A percentile compares a stretch with the other conserved stretches of the same genome.
Conservation (phyloP, 2,888 invertebrate species). For the Zele albiditarsus region DNA sequence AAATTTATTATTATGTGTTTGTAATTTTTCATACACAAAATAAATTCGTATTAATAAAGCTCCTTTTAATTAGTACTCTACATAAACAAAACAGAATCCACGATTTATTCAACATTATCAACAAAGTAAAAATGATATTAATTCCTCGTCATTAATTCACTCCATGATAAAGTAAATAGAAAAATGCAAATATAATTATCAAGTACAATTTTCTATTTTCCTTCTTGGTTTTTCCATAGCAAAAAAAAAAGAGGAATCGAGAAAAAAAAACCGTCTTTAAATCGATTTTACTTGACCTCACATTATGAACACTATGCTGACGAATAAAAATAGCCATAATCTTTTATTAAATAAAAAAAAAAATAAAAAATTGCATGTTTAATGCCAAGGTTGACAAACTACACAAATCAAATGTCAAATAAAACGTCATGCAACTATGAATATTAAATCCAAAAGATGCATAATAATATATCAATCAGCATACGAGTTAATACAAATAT, state of each 20-base stretch:
- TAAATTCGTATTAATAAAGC: too few relatives aligned
- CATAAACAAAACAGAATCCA: too few relatives aligned
- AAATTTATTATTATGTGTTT: too few relatives aligned
- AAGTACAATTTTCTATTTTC: too few relatives aligned
- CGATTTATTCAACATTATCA: too few relatives aligned
- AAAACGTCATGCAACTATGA: not conserved
- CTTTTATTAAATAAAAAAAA: not conserved
- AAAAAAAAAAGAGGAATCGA: not conserved
- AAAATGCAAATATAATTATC: too few relatives aligned
- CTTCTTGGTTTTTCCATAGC: not conserved
- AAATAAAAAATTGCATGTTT: slow-evolving; percentile 5
- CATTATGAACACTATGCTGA: not conserved
- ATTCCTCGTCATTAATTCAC: too few relatives aligned
- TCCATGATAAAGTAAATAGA: too few relatives aligned
- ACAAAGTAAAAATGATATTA: too few relatives aligned
- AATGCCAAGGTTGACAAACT: slow-evolving; percentile 11
- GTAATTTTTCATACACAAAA: too few relatives aligned
- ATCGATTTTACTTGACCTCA: not conserved
- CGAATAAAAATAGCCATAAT: slow-evolving; percentile 1
- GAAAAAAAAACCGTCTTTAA: not conserved
- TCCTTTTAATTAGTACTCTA: too few relatives aligned
- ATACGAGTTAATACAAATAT: not conserved
- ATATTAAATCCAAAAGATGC: not conserved
- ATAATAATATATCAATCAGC: not conserved
- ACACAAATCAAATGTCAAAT: slow-evolving; percentile 3